Percentiles rank a stretch among this genome's conserved stretches.
Conservation (phyloP, 30 jellyfish, hydroid and myxozoan genomes). For the Cassiopea andromeda region DNA sequence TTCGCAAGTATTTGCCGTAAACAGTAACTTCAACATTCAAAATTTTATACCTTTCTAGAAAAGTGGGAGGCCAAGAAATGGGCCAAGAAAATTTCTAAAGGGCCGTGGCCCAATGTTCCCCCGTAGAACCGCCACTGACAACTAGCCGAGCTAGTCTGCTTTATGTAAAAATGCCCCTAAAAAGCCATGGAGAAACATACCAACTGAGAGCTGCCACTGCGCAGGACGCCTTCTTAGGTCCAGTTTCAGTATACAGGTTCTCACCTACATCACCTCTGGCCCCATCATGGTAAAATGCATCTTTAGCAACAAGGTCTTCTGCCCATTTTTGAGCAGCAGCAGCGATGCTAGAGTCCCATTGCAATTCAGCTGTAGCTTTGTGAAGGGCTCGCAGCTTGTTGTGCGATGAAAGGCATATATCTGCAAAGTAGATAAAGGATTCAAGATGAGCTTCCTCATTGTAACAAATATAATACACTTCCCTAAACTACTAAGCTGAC, state of each 20-base stretch:
- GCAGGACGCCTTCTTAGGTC: neutral
- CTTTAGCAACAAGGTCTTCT: neutral
- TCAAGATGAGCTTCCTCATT: too few species aligned
- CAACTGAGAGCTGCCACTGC: conserved; percentile 22
- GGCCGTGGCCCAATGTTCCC: too few species aligned
- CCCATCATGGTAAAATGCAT: neutral
- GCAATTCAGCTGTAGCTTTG: neutral
- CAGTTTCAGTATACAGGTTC: neutral
- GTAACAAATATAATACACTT: too few species aligned
- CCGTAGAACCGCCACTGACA: too few species aligned
- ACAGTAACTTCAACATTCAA: too few species aligned
- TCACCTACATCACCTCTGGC: neutral
- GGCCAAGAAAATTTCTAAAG: too few species aligned
- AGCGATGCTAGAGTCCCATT: conserved; percentile 3
- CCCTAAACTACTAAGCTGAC: too few species aligned
- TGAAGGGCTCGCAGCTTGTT: conserved; percentile 20
- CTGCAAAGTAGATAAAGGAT: neutral
- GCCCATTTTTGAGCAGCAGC: conserved; percentile 22
- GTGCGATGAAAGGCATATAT: conserved; percentile 19
- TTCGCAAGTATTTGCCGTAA: too few species aligned
- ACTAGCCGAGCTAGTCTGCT: too few species aligned
- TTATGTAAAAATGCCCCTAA: too few species aligned
- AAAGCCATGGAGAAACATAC: neutral
- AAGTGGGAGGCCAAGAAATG: too few species aligned
- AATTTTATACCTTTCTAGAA: too few species aligned